Conservation (phyloP, 2,113 vertebrate species). For the Collichthys lucidus region DNA sequence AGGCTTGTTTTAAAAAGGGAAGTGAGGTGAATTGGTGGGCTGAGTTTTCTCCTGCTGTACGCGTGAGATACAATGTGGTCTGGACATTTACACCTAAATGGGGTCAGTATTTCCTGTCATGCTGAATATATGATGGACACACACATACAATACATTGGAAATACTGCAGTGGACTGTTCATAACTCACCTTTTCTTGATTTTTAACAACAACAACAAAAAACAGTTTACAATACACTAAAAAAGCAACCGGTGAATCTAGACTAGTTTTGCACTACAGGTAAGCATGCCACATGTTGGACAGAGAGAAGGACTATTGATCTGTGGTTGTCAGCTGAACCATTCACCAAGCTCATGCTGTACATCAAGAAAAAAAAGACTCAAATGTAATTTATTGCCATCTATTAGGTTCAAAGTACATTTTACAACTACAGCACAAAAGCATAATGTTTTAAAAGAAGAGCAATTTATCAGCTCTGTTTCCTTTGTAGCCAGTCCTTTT, state of each 20-base stretch:
- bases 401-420: neutral
- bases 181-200: neutral
- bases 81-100: neutral
- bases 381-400: neutral
- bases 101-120: neutral
- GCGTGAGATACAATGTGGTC: neutral
- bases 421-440: neutral
- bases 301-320: conserved; percentile 16
- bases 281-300: neutral
- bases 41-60: neutral
- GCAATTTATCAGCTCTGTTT: neutral
- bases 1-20: neutral
- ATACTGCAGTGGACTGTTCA: neutral
- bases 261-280: conserved; percentile 1
- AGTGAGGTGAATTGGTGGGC: neutral
- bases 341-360: neutral
- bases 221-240: neutral
- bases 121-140: neutral
- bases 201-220: neutral
- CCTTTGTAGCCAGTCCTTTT: conserved; percentile 19
- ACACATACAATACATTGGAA: neutral
- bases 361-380: neutral
- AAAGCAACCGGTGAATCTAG: neutral
- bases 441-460: conserved; percentile 9
- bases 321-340: neutral